Percentiles rank a stretch among this genome's conserved stretches.
phyloP scores from a whole-genome alignment of 2,888 invertebrate species.

The Mimumesa dahlbomi region DNA sequence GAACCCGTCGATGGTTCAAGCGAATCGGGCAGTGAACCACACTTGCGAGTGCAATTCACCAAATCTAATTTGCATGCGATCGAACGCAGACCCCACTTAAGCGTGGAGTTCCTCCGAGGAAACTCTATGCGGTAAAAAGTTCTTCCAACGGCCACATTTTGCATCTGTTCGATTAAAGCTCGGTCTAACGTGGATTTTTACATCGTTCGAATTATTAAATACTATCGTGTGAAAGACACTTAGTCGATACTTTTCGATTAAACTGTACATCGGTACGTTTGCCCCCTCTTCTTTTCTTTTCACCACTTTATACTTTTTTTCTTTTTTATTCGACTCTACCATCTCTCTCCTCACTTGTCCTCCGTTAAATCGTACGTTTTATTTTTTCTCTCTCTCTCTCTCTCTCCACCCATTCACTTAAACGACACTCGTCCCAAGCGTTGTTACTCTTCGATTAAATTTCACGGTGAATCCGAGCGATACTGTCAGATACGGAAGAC shows the following conservation, averaged over 20 bases:
- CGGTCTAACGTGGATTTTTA: constrained; percentile 27
- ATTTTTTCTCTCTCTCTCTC: no score
- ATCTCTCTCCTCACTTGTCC: no score
- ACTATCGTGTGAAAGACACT: no score
- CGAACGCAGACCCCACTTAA: constrained; percentile 48
- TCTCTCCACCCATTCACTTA: no score
- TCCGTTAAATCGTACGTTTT: no score
- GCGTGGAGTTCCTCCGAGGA: constrained; percentile 23
- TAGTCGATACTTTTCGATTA: no score
- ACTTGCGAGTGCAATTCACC: constrained; percentile 43
- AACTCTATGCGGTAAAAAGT: constrained; percentile 37
- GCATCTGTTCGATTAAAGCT: constrained; percentile 34
- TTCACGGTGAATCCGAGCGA: background rate
- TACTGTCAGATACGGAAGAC: background rate
- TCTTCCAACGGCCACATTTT: constrained; percentile 31
- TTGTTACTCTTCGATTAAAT: constrained; percentile 15
- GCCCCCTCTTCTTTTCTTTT: no score
- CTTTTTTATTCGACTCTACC: no score
- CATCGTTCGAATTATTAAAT: constrained; percentile 17
- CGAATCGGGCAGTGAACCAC: constrained; percentile 31
- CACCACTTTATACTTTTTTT: no score
- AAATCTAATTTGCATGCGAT: constrained; percentile 56
- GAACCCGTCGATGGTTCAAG: background rate
- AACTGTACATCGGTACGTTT: no score
- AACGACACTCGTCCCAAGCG: no score